These are phyloP conservation scores for Catharus bicknelli DNA, from an alignment of 2,113 vertebrate genomes.

Conservation along the genomic window DNA sequence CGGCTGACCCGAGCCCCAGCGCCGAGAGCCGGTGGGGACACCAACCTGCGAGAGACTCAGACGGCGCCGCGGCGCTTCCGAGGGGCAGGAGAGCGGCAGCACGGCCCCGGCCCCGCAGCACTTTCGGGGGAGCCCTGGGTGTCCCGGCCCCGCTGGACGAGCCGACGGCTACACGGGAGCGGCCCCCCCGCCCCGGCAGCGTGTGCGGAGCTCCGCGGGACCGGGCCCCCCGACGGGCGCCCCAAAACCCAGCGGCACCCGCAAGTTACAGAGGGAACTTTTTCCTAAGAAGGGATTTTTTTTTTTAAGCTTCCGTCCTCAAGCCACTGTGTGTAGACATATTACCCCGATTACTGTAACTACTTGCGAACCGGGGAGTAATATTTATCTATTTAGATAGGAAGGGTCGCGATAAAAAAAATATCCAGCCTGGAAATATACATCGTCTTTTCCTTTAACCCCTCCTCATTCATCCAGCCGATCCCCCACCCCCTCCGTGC, in stretches of 20 bases:
- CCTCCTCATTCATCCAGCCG: constrained; percentile 40
- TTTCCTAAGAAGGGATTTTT: neutral
- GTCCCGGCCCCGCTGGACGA: neutral
- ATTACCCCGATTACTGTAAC: constrained; percentile 31
- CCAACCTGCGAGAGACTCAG: neutral
- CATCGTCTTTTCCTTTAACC: constrained; percentile 47
- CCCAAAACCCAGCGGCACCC: neutral
- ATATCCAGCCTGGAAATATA: constrained; percentile 40
- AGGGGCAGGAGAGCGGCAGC: neutral
- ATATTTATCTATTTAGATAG: constrained; percentile 58
- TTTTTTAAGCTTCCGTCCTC: neutral
- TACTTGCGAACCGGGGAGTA: neutral
- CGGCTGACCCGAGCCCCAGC: neutral
- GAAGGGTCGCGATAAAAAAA: constrained; percentile 11
- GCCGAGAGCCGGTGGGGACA: neutral
- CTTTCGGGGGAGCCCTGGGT: too few species aligned
- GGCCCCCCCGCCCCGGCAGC: fast-evolving
- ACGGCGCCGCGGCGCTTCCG: neutral
- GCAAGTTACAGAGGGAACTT: neutral
- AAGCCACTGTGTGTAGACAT: neutral
- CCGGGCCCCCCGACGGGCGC: neutral
- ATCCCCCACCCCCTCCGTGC: neutral
- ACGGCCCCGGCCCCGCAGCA: neutral
- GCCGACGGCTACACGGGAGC: neutral
- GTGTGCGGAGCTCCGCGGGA: neutral